Evolutionary conservation across 2,888 invertebrate species (phyloP).

Genomic region (Lypha dubia): DNA sequence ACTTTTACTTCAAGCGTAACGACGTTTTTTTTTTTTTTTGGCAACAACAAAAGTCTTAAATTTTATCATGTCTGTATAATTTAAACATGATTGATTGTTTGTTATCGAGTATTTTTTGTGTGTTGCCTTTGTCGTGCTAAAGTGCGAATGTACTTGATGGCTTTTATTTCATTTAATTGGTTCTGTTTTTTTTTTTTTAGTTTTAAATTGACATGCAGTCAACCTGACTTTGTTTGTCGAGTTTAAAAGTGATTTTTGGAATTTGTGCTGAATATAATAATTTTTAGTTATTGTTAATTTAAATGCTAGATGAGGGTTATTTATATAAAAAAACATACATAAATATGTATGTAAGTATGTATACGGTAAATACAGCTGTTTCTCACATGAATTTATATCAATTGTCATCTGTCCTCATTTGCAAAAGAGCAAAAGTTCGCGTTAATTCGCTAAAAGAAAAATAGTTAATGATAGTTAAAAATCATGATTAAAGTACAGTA

Average conservation of each 20-base stretch:
- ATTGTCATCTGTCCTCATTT: background rate
- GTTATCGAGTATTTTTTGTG: background rate
- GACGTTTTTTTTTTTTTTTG: background rate
- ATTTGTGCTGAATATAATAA: constrained; percentile 12
- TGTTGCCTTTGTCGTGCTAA: background rate
- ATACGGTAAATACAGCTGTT: too few species aligned
- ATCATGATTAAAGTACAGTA: too few species aligned
- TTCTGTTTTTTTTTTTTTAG: background rate
- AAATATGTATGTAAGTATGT: too few species aligned
- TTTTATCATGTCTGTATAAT: background rate
- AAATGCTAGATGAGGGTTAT: background rate
- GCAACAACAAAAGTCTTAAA: background rate
- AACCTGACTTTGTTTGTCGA: background rate
- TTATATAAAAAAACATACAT: constrained; percentile 7
- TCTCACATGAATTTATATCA: background rate
- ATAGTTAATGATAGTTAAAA: too few species aligned
- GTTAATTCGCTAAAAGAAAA: background rate
- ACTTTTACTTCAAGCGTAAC: background rate
- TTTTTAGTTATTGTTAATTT: constrained; percentile 13
- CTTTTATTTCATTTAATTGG: background rate
- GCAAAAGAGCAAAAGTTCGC: background rate
- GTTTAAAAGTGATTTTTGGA: background rate
- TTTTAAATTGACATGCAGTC: background rate
- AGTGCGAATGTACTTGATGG: constrained; percentile 34
- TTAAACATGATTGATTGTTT: background rate